These are phyloP conservation scores for Pontoporia blainvillei DNA, from an alignment of 2,113 vertebrate species.

Conservation along the genomic window DNA sequence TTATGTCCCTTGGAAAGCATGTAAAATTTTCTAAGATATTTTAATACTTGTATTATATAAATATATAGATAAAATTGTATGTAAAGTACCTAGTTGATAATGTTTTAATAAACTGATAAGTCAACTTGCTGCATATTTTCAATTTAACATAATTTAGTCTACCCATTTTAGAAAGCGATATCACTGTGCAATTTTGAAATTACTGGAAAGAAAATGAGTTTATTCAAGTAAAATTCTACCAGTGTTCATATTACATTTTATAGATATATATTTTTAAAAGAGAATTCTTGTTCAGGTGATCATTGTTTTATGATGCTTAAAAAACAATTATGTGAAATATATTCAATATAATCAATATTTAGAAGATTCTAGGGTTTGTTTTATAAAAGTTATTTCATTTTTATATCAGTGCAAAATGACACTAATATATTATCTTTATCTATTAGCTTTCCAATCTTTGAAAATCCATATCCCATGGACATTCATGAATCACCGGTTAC, in stretches of 20 bases:
- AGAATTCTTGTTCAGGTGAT: constrained; percentile 34
- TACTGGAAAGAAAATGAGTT: constrained; percentile 21
- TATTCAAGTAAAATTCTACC: constrained; percentile 8
- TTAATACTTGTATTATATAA: background rate
- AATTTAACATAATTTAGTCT: constrained; percentile 10
- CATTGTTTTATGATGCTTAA: background rate
- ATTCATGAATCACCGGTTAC: constrained; percentile 98
- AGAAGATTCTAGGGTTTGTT: background rate
- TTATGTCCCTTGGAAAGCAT: background rate
- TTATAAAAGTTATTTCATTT: constrained; percentile 34
- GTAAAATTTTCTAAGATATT: background rate
- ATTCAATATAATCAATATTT: background rate
- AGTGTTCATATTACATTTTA: constrained; percentile 40
- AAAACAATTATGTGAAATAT: background rate
- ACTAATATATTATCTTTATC: constrained; percentile 79
- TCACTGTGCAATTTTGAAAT: background rate
- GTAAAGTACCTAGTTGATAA: background rate
- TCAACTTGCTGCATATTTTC: background rate
- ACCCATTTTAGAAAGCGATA: background rate
- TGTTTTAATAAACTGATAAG: background rate
- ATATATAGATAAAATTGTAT: constrained; percentile 12
- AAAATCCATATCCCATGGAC: constrained; percentile 99
- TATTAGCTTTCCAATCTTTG: constrained; percentile 97
- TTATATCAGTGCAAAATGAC: constrained; percentile 64
- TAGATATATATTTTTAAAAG: constrained; percentile 4